Conservation (phyloP, 2,797 vertebrate species). For the Corythornis leucogaster region DNA sequence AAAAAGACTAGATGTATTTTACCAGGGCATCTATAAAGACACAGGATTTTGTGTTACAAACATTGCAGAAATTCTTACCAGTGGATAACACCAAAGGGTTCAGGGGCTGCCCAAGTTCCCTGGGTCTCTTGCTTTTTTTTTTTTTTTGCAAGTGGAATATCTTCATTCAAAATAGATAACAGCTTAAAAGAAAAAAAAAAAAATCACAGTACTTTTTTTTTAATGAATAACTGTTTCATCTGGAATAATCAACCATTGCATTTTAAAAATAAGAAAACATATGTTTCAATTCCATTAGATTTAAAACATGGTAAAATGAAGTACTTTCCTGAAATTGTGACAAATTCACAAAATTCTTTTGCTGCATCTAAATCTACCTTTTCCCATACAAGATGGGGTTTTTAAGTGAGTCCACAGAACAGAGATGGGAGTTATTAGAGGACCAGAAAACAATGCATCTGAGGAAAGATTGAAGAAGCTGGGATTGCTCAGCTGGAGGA, state of each 20-base stretch:
- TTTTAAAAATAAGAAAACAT: background rate
- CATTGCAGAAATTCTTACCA: background rate
- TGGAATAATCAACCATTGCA: background rate
- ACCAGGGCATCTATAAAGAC: background rate
- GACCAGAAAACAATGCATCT: constrained; percentile 17
- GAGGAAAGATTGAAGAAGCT: constrained; percentile 28
- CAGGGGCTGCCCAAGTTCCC: background rate
- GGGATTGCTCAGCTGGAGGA: constrained; percentile 48
- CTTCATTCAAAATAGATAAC: background rate
- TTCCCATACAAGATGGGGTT: fast-evolving
- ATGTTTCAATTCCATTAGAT: background rate
- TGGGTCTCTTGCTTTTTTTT: background rate
- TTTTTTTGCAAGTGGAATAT: background rate
- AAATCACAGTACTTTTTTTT: background rate
- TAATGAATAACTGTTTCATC: background rate
- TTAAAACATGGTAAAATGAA: background rate
- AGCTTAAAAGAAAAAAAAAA: background rate
- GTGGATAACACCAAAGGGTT: background rate
- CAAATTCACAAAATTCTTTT: background rate
- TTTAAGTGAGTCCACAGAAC: fast-evolving
- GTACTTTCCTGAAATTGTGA: background rate
- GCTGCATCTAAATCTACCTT: background rate
- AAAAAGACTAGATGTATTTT: background rate
- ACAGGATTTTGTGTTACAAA: fast-evolving
- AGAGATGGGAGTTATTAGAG: background rate